Conservation (phyloP, 2,888 invertebrate genomes). For the Phorcus lineatus region DNA sequence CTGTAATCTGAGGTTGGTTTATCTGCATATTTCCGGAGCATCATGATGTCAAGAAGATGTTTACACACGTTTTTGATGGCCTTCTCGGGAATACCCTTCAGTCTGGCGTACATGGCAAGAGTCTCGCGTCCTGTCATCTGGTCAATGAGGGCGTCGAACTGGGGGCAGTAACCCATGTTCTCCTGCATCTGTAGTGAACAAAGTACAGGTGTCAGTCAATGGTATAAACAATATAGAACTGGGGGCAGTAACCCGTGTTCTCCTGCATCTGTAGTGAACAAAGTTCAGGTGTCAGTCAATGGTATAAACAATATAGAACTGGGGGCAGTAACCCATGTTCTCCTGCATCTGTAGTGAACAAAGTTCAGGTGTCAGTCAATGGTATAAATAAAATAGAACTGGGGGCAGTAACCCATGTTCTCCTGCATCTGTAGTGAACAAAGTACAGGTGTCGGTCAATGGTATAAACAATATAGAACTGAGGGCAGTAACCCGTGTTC, state of each 20-base stretch:
- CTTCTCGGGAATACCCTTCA: conserved; percentile 77
- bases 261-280: conserved; percentile 80
- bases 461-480: conserved; percentile 79
- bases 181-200: conserved; percentile 80
- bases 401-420: conserved; percentile 89
- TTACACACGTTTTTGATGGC: conserved; percentile 60
- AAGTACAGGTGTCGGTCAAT: no score
- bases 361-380: no score
- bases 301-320: conserved; percentile 78
- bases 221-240: conserved; percentile 79
- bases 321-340: conserved; percentile 89
- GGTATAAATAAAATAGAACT: conserved; percentile 78
- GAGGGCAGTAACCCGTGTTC: conserved; percentile 92
- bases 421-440: conserved; percentile 80
- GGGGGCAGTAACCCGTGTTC: conserved; percentile 91
- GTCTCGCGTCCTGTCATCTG: conserved; percentile 87
- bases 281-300: no score
- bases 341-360: conserved; percentile 80
- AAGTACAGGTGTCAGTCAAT: no score
- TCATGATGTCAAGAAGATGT: conserved; percentile 55
- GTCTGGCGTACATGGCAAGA: conserved; percentile 83
- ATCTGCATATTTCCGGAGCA: conserved; percentile 56
- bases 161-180: conserved; percentile 92
- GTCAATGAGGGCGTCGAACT: conserved; percentile 87
- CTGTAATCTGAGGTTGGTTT: conserved; percentile 76